A percentile compares a stretch with the other conserved stretches of the same genome.
These are phyloP conservation scores for Colistium nudipinnis DNA, from an alignment of 2,113 vertebrate species.

Conservation along the genomic window DNA sequence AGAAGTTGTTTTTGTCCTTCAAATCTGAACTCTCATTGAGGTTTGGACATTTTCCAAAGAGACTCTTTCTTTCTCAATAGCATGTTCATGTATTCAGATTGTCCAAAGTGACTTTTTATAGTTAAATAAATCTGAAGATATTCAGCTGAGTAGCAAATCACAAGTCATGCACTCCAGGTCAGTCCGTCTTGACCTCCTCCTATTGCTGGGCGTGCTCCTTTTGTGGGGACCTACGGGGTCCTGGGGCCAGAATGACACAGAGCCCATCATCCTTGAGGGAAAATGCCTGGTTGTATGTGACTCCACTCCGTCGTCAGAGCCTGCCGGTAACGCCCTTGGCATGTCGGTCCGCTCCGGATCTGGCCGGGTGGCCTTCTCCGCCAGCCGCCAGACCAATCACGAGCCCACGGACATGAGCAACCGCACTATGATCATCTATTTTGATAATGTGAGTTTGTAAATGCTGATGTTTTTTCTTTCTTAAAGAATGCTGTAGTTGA, in stretches of 20 bases:
- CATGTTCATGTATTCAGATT: slow-evolving; percentile 37
- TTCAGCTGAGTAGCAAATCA: slow-evolving; percentile 7
- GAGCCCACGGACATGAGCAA: slow-evolving; percentile 87
- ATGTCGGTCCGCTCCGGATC: slow-evolving; percentile 84
- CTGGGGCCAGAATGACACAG: slow-evolving; percentile 83
- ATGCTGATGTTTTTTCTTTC: neutral
- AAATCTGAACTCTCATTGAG: neutral
- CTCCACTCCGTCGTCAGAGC: slow-evolving; percentile 83
- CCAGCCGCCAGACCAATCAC: slow-evolving; percentile 84
- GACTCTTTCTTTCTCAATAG: neutral
- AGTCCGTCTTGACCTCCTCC: slow-evolving; percentile 36
- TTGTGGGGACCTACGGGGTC: slow-evolving; percentile 64
- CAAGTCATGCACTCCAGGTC: slow-evolving; percentile 59
- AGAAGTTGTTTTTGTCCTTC: too few species aligned
- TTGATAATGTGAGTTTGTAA: slow-evolving; percentile 80
- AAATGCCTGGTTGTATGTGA: slow-evolving; percentile 86
- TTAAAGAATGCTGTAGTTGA: neutral
- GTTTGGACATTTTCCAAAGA: neutral
- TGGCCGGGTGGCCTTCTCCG: slow-evolving; percentile 82
- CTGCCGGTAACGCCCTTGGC: slow-evolving; percentile 79
- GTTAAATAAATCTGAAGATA: slow-evolving; percentile 22
- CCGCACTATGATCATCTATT: slow-evolving; percentile 86
- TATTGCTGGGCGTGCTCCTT: slow-evolving; percentile 60
- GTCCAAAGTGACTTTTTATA: slow-evolving; percentile 38
- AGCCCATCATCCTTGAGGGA: slow-evolving; percentile 84